A percentile compares a stretch with the other conserved stretches of the same genome.
phyloP scores from a whole-genome alignment of 2,888 invertebrate genomes.

The Smittia aterrima region DNA sequence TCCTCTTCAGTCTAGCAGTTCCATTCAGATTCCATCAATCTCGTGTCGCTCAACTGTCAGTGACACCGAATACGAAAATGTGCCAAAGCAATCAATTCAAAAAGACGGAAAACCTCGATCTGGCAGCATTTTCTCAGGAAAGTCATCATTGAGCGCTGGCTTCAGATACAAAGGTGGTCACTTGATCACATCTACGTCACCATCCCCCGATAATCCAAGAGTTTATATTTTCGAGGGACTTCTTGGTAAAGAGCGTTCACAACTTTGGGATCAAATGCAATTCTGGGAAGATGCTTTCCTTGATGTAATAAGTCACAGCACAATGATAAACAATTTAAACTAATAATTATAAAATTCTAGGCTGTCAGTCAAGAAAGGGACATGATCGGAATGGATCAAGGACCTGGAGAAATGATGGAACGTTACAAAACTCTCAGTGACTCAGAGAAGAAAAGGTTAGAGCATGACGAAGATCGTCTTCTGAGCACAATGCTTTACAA shows the following conservation, averaged over 20 bases:
- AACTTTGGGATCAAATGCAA: conserved; percentile 98
- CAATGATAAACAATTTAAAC: background rate
- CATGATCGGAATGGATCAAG: conserved; percentile 99
- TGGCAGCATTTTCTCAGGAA: conserved; percentile 88
- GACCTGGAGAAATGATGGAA: conserved; percentile 98
- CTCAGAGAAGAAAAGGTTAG: conserved; percentile 88
- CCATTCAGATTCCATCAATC: conserved; percentile 62
- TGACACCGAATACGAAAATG: conserved; percentile 89
- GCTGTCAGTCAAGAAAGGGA: conserved; percentile 83
- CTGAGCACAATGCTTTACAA: conserved; percentile 95
- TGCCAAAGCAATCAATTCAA: conserved; percentile 56
- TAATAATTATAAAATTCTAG: background rate
- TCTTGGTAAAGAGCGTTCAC: conserved; percentile 65
- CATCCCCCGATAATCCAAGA: conserved; percentile 83
- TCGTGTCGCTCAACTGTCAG: conserved; percentile 86
- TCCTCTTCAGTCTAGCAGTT: conserved; percentile 60
- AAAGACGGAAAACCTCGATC: conserved; percentile 71
- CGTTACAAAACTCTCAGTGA: conserved; percentile 91
- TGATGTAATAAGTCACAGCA: conserved; percentile 59
- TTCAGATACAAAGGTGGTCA: conserved; percentile 85
- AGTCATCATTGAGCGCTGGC: conserved; percentile 83
- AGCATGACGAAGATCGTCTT: conserved; percentile 96
- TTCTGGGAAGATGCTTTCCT: conserved; percentile 99
- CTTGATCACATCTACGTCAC: conserved; percentile 79
- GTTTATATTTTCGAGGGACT: conserved; percentile 91